Conservation (phyloP, 1,140 invertebrate genomes). For the Drosophila arawakana region DNA sequence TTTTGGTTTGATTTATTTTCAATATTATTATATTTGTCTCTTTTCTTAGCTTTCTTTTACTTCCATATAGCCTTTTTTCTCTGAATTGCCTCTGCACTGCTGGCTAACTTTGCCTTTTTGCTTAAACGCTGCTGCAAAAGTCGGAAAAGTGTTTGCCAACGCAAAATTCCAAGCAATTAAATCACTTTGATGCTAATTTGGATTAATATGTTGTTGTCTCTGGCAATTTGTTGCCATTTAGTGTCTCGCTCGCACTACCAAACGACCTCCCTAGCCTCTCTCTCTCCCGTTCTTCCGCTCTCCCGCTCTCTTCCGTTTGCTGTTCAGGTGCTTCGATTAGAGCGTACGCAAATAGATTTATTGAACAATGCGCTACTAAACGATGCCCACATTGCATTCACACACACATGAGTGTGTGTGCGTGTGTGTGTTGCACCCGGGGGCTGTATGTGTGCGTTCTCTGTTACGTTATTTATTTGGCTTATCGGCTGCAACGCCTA, state of each 20-base stretch:
- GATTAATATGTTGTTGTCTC: constrained; percentile 84
- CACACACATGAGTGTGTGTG: background rate
- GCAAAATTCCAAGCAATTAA: constrained; percentile 85
- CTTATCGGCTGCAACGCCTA: constrained; percentile 66
- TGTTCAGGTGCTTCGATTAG: constrained; percentile 55
- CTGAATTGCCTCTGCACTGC: too few relatives aligned
- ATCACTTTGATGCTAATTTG: constrained; percentile 85
- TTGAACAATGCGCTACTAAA: constrained; percentile 53
- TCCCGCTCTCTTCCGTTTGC: background rate
- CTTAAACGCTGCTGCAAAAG: constrained; percentile 48
- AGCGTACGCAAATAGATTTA: constrained; percentile 56
- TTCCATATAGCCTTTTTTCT: background rate
- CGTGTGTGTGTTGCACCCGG: constrained; percentile 29
- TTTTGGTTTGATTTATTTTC: too few relatives aligned
- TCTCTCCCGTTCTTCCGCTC: background rate
- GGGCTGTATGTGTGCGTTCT: constrained; percentile 8
- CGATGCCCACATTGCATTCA: constrained; percentile 34
- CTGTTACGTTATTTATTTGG: constrained; percentile 77
- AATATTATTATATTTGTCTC: too few relatives aligned
- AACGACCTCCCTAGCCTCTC: background rate
- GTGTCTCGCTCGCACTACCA: background rate
- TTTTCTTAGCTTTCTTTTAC: too few relatives aligned
- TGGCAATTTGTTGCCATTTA: constrained; percentile 47
- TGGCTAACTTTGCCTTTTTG: background rate
- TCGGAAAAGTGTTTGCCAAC: constrained; percentile 79